Base-by-base conservation (phyloP, 2,113 vertebrate species). In the rat (Rattus norvegicus) region DNA sequence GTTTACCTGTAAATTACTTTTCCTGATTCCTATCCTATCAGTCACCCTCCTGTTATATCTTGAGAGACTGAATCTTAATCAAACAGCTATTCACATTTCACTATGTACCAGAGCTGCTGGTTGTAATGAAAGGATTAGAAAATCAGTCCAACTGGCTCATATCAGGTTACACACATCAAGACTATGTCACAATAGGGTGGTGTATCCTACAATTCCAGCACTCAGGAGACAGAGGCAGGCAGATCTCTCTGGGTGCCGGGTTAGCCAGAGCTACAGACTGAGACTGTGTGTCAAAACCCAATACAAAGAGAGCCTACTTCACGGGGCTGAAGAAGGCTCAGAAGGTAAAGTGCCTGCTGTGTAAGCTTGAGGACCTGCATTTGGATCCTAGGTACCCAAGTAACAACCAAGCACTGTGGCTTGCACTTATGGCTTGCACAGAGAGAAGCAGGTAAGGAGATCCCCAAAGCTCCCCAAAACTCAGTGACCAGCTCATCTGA, bases 41-140 rank as follows among this genome's bases (percentile, higher is more conserved):
- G 56, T 7, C 70, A 12, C 90, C 70, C 73, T 90, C 61, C 7
- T 91, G 30, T 13, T 89, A 61, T 4, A 56, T 94, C 69, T 92
- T 86, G 72, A 72, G 52, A 94, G 52, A 95, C n/a, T 43, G 47
- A 96, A 24, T 80, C 76, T 85, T 89, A 92, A 96, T 69, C 30
- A 92, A 94, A 84, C 5, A 70, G 9, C 65, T 73, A 73, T 7
- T 36, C 7, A 49, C 11, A 33, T 52, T 69, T 52, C 65, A 72
- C 22, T 56, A 5, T 28, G 49, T 39, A 88, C 11, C 67, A 94
- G 22, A 90, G 33, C 33, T 95, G 28, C 59, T 95, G 47, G 75
- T 80, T 88, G 94, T 54, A 88, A 88, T 59, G 9, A 90, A 92
- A 87, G 39, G 4, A 95, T 61, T 61, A 93, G 56, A 85, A 87